These are phyloP conservation scores for Myzus persicae DNA, from an alignment of 1,140 invertebrate genomes.

Conservation along the genomic window DNA sequence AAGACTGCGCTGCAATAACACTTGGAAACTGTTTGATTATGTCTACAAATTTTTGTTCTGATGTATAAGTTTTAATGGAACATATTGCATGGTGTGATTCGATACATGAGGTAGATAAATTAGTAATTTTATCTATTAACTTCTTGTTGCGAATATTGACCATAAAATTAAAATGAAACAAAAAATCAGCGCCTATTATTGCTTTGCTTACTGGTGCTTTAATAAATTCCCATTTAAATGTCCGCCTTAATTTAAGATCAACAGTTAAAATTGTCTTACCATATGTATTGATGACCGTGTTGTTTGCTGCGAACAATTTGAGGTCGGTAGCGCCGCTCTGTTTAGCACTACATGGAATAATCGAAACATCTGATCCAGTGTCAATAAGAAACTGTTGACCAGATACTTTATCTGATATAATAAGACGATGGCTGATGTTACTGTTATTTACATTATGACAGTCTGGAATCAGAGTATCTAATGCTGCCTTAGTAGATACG, in stretches of 20 bases:
- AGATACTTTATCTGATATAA: neutral
- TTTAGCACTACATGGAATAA: neutral
- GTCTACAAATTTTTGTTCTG: no score
- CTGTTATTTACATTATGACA: neutral
- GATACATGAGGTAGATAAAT: neutral
- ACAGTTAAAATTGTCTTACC: neutral
- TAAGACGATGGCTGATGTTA: neutral
- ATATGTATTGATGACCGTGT: neutral
- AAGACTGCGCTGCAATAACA: no score
- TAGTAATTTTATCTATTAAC: neutral
- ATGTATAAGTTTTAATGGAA: no score
- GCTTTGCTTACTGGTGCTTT: neutral
- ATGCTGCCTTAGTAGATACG: neutral
- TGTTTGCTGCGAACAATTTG: neutral
- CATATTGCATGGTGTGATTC: neutral
- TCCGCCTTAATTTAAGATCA: neutral
- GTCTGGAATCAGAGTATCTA: neutral
- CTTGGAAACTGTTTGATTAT: no score
- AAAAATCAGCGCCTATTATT: constrained; percentile 10
- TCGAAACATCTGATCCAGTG: neutral
- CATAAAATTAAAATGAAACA: neutral
- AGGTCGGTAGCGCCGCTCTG: neutral
- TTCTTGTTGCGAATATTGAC: neutral
- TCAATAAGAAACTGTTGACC: neutral
- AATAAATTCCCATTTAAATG: neutral